Conservation (phyloP, 2,797 vertebrate genomes). For the Megalops cyprinoides region DNA sequence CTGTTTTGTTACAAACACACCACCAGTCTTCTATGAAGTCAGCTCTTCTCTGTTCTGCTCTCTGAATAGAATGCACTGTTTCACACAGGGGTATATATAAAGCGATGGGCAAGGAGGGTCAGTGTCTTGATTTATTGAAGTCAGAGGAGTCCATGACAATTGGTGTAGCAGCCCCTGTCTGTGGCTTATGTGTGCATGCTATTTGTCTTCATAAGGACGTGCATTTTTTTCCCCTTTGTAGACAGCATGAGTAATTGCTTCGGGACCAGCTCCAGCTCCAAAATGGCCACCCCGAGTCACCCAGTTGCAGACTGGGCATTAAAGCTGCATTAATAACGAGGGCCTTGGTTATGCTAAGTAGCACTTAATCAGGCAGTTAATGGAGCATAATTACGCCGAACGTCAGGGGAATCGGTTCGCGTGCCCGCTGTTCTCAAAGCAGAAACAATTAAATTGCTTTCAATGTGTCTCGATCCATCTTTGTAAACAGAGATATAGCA, state of each 20-base stretch:
- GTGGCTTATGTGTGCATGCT: not conserved
- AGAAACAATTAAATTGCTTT: not conserved
- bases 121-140: not conserved
- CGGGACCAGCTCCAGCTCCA: slow-evolving; percentile 55
- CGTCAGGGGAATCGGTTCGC: slow-evolving; percentile 45
- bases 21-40: too few species aligned
- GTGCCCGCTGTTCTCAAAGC: slow-evolving; percentile 56
- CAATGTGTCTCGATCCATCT: not conserved
- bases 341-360: slow-evolving; percentile 51
- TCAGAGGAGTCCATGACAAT: not conserved
- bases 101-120: too few species aligned
- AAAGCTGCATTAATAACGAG: slow-evolving; percentile 64
- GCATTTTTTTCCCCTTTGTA: slow-evolving; percentile 56
- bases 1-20: too few species aligned
- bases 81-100: not conserved
- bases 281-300: slow-evolving; percentile 34
- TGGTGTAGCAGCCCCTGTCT: not conserved
- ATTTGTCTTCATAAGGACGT: not conserved
- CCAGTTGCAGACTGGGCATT: slow-evolving; percentile 54
- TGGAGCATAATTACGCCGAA: slow-evolving; percentile 65
- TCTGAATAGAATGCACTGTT: not conserved
- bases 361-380: slow-evolving; percentile 69
- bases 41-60: not conserved
- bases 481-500: not conserved
- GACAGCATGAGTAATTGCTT: slow-evolving; percentile 61